phyloP scores from a whole-genome alignment of 2,113 vertebrate genomes.

The Emydocephalus ijimae region DNA sequence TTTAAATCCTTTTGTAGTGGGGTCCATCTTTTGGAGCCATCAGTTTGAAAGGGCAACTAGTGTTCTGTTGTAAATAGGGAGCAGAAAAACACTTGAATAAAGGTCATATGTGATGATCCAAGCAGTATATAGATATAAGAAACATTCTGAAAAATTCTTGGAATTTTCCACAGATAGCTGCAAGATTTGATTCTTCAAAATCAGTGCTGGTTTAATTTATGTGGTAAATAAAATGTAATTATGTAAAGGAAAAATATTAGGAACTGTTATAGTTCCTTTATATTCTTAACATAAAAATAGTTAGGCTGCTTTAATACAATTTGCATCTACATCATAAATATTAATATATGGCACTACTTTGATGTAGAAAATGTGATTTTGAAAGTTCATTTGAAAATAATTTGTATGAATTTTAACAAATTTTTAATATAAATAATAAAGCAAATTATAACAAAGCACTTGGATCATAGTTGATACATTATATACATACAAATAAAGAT shows the following conservation, averaged over 20 bases:
- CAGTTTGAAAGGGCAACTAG: conserved; percentile 60
- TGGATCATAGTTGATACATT: not conserved
- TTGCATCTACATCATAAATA: not conserved
- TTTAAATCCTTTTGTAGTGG: conserved; percentile 58
- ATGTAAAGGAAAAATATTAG: not conserved
- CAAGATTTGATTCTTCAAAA: conserved; percentile 34
- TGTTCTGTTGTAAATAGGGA: conserved; percentile 32
- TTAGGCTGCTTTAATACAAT: not conserved
- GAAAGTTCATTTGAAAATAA: not conserved
- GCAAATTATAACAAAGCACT: not conserved
- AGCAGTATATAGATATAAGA: conserved; percentile 49
- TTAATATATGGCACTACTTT: not conserved
- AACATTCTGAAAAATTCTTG: conserved; percentile 50
- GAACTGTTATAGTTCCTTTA: not conserved
- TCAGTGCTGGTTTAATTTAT: conserved; percentile 29
- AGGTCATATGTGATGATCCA: conserved; percentile 56
- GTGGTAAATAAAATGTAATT: conserved; percentile 44
- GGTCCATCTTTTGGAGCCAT: conserved; percentile 51
- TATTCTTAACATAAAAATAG: not conserved
- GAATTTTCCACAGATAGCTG: conserved; percentile 60
- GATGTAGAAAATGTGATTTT: not conserved
- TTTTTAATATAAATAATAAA: not conserved
- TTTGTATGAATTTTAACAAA: not conserved
- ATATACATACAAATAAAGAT: not conserved
- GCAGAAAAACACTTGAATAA: conserved; percentile 62